phyloP scores from a whole-genome alignment of 2,113 vertebrate genomes.

The Paradoxurus hermaphroditus region DNA sequence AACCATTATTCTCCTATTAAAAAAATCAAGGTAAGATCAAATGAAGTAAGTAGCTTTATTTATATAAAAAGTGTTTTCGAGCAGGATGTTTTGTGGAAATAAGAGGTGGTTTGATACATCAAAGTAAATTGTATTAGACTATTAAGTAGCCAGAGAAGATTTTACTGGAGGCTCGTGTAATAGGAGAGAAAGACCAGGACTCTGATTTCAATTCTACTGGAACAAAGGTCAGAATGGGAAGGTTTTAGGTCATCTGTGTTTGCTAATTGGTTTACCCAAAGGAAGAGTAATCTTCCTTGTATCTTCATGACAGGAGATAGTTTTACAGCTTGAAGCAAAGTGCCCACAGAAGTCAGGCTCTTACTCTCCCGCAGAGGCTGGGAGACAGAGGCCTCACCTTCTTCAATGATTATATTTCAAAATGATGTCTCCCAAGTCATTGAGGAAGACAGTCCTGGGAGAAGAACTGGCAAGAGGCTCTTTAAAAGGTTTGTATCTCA shows the following conservation, averaged over 20 bases:
- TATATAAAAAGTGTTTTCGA: neutral
- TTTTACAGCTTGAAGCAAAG: neutral
- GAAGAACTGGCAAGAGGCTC: neutral
- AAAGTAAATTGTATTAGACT: neutral
- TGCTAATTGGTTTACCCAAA: neutral
- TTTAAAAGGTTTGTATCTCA: neutral
- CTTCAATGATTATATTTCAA: neutral
- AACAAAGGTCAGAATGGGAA: neutral
- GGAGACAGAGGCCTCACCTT: neutral
- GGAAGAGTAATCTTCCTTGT: neutral
- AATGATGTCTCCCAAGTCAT: neutral
- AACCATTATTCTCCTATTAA: neutral
- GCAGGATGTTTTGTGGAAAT: neutral
- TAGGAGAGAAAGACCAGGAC: neutral
- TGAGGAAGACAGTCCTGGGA: neutral
- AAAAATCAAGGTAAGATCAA: slow-evolving; percentile 7
- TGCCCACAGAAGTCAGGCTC: neutral
- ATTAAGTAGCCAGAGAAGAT: neutral
- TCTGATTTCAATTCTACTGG: neutral
- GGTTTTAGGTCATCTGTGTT: neutral
- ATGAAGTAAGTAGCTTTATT: neutral
- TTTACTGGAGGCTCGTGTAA: neutral
- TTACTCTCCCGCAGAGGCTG: neutral
- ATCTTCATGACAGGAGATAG: neutral
- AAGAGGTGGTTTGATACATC: neutral